Base-by-base conservation (phyloP, 2,113 vertebrate species). In the Carassius carassius region DNA sequence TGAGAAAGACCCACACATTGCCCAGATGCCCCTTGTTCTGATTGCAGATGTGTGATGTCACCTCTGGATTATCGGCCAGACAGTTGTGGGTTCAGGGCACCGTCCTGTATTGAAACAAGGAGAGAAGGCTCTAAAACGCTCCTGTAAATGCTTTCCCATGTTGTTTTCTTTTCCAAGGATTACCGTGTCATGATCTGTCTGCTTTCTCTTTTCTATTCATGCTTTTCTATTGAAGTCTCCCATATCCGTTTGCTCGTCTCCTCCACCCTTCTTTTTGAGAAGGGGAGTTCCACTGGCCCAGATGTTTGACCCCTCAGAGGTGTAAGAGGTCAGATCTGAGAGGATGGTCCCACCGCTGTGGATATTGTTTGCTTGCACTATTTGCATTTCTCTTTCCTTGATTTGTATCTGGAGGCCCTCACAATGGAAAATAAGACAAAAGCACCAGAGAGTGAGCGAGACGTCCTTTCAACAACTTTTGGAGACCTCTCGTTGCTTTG, bases 361-460 rank as follows among this genome's bases (percentile, higher is more conserved):
- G 86, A 90, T 92, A 91, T 90, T 92, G 89, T 89, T 88, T 83
- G 29, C 11, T 47, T 4, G 35, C 75, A 56, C 7, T 29, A 47
- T 81, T 90, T 21, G 51, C 85, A 81, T 86, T 84, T 74, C 54
- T 84, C 58, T 86, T 84, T 85, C 76, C 87, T 84, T 78, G 62
- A 75, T 86, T 84, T 88, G 62, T 51, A 73, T 86, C 81, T 83
- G n/a, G 32, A 70, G 80, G n/a, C 65, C 54, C 69, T 84, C 49
- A 85, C 72, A 81, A 69, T 82, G 60, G 25, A 77, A 81, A 78
- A 70, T 49, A 63, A 70, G 77, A 87, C 78, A 51, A 32, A 79
- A 25, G 78, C 63, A 65, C n/a, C 41, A 49, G 47, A 83, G 49
- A 49, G 16, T 77, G 80, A 70, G 81, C 44, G 56, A 87, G 72